Evolutionary conservation across 1,140 invertebrate species (phyloP).

Genomic region (Lasaia peninsularis): DNA sequence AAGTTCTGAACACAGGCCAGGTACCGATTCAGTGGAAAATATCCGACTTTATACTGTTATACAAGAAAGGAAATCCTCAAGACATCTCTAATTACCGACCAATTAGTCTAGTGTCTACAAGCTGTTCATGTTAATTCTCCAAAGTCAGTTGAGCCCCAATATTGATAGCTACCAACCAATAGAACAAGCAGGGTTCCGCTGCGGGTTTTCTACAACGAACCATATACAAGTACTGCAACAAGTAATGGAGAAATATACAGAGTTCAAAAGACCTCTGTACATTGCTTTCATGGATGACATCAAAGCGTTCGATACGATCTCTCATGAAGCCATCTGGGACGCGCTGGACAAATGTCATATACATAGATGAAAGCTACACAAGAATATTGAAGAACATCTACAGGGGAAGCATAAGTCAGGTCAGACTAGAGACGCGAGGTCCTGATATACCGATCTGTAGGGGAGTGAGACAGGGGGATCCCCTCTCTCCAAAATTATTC

Average conservation of each 20-base stretch:
- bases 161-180: too few species aligned
- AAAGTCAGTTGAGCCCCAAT: background rate
- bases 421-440: too few species aligned
- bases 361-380: too few species aligned
- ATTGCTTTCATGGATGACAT: background rate
- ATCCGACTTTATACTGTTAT: slow-evolving; percentile 13
- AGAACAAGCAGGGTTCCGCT: too few species aligned
- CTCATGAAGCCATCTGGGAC: too few species aligned
- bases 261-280: slow-evolving; percentile 12
- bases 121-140: slow-evolving; percentile 3
- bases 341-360: too few species aligned
- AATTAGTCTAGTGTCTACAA: slow-evolving; percentile 11
- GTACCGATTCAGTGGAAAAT: slow-evolving; percentile 7
- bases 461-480: too few species aligned
- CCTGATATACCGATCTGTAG: too few species aligned
- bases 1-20: background rate
- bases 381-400: too few species aligned
- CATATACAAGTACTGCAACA: slow-evolving; percentile 11
- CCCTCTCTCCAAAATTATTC: too few species aligned
- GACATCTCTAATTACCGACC: slow-evolving; percentile 6
- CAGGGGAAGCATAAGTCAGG: too few species aligned
- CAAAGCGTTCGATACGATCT: too few species aligned
- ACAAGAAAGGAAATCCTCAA: slow-evolving; percentile 12
- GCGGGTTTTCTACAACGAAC: background rate
- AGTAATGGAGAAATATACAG: slow-evolving; percentile 14